Base-by-base conservation (phyloP, 2,888 invertebrate species). In the Erebia ligea region DNA sequence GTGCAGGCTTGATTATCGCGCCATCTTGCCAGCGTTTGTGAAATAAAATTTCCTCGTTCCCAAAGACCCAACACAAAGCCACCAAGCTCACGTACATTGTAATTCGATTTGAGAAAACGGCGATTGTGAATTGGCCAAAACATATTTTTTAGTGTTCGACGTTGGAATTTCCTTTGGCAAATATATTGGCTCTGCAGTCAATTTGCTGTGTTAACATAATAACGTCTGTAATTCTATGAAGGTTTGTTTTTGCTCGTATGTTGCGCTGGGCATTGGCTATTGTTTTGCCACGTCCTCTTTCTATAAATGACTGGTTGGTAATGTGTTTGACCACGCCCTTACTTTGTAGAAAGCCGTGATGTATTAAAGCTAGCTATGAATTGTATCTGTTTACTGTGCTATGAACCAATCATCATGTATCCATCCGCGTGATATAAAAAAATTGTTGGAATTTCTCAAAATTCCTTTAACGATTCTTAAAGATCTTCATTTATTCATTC, bases 111-210 rank as follows among this genome's bases (percentile, higher is more conserved):
- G 76, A 78, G 82, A 80, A 84, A 81, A 82, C 85, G 86, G 81
- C 89, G 86, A 91, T 90, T 90, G 89, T 84, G 86, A 88, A 81
- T 89, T 87, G 89, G 88, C 89, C 83, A 81, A 86, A 86, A 87
- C 84, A 88, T 88, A 87, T 90, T 91, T 89, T 86, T 86, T 82
- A 84, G 84, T 84, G 87, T 86, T 67, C 77, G 84, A 64, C 62
- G 70, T 61, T 70, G 52, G 69, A 66, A 69, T 74, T 74, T 74
- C 69, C 67, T 64, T 73, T n/a, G 59, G 59, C 57, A 70, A 74
- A 70, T 72, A 70, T 69, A 67, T 67, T 73, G 67, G 68, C 68
- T 85, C 86, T 87, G 88, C 82, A 84, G 80, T 80, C 79, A 78
- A 76, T 81, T 85, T 86, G 82, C 84, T 61, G 34, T 34, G 67